Evolutionary conservation across 2,888 invertebrate species (phyloP).

Genomic region (Agrochola lota): DNA sequence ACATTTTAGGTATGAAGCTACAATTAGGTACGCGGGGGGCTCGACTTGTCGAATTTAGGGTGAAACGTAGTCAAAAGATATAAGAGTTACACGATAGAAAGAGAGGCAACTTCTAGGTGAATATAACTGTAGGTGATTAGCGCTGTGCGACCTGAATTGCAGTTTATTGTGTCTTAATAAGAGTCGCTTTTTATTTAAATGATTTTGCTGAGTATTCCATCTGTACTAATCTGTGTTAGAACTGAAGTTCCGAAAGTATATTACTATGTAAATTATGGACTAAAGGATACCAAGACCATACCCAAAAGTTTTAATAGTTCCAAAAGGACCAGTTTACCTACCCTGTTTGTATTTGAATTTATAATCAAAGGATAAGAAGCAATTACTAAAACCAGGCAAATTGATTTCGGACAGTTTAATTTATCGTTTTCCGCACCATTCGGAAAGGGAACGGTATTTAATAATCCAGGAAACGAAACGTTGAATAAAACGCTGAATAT

Average conservation of each 20-base stretch:
- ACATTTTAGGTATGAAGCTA: too few relatives aligned
- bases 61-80: too few relatives aligned
- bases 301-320: slow-evolving; percentile 55
- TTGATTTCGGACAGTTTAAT: slow-evolving; percentile 50
- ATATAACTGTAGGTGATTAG: too few relatives aligned
- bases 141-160: too few relatives aligned
- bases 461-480: slow-evolving; percentile 60
- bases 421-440: slow-evolving; percentile 35
- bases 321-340: slow-evolving; percentile 43
- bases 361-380: slow-evolving; percentile 39
- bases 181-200: too few relatives aligned
- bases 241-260: slow-evolving; percentile 35
- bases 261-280: slow-evolving; percentile 45
- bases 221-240: neutral
- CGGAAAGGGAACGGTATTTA: slow-evolving; percentile 32
- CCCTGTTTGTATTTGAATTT: slow-evolving; percentile 46
- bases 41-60: too few relatives aligned
- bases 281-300: slow-evolving; percentile 34
- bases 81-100: too few relatives aligned
- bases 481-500: slow-evolving; percentile 56
- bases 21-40: too few relatives aligned
- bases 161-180: too few relatives aligned
- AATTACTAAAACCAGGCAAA: slow-evolving; percentile 33
- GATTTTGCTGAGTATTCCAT: too few relatives aligned
- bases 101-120: too few relatives aligned